These are phyloP conservation scores for Eleutherodactylus coqui DNA, from an alignment of 2,797 vertebrate genomes.

Conservation along the genomic window DNA sequence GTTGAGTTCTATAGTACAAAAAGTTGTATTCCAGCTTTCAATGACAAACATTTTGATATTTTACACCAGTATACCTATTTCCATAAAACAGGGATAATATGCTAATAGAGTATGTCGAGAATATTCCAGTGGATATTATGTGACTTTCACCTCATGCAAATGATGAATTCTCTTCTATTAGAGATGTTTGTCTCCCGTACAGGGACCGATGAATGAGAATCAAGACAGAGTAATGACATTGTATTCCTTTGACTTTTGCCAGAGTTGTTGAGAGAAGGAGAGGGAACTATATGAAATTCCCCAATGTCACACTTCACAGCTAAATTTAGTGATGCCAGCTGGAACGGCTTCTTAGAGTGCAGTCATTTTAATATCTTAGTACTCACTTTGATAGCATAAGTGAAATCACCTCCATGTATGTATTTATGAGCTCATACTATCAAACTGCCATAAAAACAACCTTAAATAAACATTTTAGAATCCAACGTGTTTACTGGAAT, in stretches of 20 bases:
- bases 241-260: slow-evolving; percentile 64
- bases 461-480: slow-evolving; percentile 48
- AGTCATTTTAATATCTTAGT: slow-evolving; percentile 65
- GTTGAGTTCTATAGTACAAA: too few relatives aligned
- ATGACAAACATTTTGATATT: too few relatives aligned
- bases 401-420: slow-evolving; percentile 38
- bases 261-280: slow-evolving; percentile 47
- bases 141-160: background rate
- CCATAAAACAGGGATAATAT: background rate
- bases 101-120: background rate
- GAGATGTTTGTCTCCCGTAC: background rate
- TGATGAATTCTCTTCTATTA: background rate
- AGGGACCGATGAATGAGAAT: background rate
- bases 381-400: slow-evolving; percentile 61
- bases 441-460: slow-evolving; percentile 24
- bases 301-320: slow-evolving; percentile 47
- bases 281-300: slow-evolving; percentile 64
- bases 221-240: slow-evolving; percentile 59
- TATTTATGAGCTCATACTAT: slow-evolving; percentile 20
- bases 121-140: background rate
- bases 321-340: slow-evolving; percentile 58
- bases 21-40: too few relatives aligned
- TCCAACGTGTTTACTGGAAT: slow-evolving; percentile 9
- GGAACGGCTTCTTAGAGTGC: slow-evolving; percentile 59
- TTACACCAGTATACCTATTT: background rate